These are phyloP conservation scores for Mus pahari DNA, from an alignment of 2,113 vertebrate genomes.

Conservation along the genomic window DNA sequence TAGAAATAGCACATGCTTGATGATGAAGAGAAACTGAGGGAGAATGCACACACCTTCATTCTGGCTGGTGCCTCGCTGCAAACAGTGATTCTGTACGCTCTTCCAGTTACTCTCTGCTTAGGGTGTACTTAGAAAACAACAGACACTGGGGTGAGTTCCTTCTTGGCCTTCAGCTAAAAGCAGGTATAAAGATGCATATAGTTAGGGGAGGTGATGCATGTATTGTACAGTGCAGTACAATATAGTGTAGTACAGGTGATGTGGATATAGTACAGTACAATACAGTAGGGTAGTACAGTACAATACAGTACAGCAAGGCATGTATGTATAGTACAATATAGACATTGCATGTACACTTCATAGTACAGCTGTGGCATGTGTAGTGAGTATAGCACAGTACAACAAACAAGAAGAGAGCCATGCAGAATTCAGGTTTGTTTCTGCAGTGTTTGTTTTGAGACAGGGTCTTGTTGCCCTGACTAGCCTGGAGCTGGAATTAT, in stretches of 20 bases:
- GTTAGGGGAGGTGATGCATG: neutral
- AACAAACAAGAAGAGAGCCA: neutral
- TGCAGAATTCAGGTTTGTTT: neutral
- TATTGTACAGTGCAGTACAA: too few relatives aligned
- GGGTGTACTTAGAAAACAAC: neutral
- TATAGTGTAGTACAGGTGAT: too few relatives aligned
- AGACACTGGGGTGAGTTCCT: neutral
- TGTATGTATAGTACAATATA: too few relatives aligned
- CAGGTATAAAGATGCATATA: neutral
- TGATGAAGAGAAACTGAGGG: neutral
- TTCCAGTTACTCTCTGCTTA: neutral
- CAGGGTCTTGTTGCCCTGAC: neutral
- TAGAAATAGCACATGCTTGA: constrained; percentile 39
- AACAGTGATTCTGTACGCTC: neutral
- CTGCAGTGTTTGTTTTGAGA: neutral
- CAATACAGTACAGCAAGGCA: too few relatives aligned
- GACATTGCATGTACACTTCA: too few relatives aligned
- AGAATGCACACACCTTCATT: neutral
- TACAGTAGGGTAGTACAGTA: too few relatives aligned
- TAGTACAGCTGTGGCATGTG: too few relatives aligned
- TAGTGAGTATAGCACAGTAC: too few relatives aligned
- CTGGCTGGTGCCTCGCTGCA: neutral
- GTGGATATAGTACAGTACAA: too few relatives aligned
- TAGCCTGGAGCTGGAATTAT: neutral
- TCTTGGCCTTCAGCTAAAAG: neutral